These are phyloP conservation scores for Eutolmus rufibarbis DNA, from an alignment of 2,888 invertebrate species.

Conservation along the genomic window DNA sequence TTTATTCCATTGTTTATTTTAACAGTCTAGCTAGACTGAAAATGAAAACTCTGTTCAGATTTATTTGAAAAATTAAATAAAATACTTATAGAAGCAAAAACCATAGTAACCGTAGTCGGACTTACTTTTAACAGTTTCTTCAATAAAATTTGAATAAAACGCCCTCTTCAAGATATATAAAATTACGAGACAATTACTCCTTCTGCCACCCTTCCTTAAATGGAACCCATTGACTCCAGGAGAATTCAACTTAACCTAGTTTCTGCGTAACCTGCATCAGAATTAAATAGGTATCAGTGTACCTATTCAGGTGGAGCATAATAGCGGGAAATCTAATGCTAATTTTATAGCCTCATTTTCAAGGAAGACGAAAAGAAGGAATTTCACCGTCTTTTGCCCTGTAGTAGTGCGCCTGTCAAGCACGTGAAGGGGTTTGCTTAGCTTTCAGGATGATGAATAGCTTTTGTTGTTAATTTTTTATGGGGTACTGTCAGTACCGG, in stretches of 20 bases:
- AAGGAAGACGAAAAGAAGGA: background rate
- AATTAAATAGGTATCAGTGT: background rate
- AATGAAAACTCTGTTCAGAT: background rate
- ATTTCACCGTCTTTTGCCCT: background rate
- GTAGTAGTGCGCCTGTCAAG: background rate
- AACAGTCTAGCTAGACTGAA: background rate
- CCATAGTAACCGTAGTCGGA: background rate
- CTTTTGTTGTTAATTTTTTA: background rate
- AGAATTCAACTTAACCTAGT: background rate
- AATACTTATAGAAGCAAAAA: background rate
- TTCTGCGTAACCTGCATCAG: background rate
- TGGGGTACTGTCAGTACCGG: background rate
- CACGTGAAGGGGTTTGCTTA: background rate
- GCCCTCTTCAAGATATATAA: background rate
- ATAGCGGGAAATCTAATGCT: background rate
- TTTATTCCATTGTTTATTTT: no score
- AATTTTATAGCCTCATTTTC: background rate
- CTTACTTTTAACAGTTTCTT: background rate
- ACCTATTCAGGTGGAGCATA: background rate
- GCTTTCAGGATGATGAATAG: background rate
- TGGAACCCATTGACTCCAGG: background rate
- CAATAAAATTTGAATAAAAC: background rate
- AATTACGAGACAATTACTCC: background rate
- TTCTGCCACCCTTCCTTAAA: background rate
- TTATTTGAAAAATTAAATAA: background rate